Conservation (phyloP, 2,797 vertebrate species). For the Aphelocoma californica region DNA sequence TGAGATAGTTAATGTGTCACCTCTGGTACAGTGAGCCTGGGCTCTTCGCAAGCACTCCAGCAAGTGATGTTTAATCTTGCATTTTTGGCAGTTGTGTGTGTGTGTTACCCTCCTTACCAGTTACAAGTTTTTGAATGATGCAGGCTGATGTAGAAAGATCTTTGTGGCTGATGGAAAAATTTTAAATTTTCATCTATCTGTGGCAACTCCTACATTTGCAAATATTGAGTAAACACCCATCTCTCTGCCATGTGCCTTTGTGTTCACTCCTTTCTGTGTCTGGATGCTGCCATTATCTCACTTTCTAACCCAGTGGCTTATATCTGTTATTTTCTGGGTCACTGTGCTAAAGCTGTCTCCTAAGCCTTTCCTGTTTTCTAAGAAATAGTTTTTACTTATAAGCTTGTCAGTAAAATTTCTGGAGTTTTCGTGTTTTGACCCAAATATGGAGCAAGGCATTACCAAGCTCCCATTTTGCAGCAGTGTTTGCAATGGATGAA, state of each 20-base stretch:
- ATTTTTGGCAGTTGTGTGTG: background rate
- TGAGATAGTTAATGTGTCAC: background rate
- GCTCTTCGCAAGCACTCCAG: accelerated
- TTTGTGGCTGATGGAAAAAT: background rate
- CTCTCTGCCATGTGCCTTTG: background rate
- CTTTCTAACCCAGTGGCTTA: background rate
- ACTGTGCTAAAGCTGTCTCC: background rate
- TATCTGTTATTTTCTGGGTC: background rate
- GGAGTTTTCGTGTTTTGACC: background rate
- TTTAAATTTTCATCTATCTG: background rate
- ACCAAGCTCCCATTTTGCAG: background rate
- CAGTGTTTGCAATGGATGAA: background rate
- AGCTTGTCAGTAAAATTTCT: background rate
- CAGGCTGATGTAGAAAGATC: background rate
- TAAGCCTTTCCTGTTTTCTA: background rate
- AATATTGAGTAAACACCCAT: background rate
- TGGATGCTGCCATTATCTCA: background rate
- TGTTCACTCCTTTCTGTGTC: background rate
- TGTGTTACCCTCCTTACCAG: background rate
- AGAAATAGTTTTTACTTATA: background rate
- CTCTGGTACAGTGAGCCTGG: background rate
- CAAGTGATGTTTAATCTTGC: background rate
- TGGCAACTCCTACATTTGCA: background rate
- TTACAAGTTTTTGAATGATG: background rate
- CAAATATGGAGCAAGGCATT: background rate